phyloP scores from a whole-genome alignment of 2,888 invertebrate species.

The Belgica antarctica region DNA sequence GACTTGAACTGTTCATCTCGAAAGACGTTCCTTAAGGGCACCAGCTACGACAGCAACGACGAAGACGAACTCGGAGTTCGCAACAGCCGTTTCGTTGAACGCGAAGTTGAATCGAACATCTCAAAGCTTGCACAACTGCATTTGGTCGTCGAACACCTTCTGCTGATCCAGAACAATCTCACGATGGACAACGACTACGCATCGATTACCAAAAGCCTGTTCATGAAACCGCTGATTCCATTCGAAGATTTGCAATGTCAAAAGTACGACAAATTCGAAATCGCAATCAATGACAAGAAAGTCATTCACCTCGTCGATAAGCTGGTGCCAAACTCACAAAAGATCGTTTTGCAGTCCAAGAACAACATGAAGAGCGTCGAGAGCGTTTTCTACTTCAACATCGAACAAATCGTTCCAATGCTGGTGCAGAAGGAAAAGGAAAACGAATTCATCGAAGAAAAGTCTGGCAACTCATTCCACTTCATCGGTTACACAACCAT shows the following conservation, averaged over 20 bases:
- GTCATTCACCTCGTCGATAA: constrained; percentile 47
- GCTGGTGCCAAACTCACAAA: constrained; percentile 49
- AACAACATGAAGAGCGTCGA: constrained; percentile 50
- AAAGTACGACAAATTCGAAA: constrained; percentile 51
- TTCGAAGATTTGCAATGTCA: constrained; percentile 46
- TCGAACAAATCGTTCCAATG: constrained; percentile 53
- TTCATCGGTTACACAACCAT: constrained; percentile 4
- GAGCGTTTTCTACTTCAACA: constrained; percentile 51
- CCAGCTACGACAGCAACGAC: constrained; percentile 25
- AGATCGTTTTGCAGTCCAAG: constrained; percentile 50
- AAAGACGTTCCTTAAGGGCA: constrained; percentile 16
- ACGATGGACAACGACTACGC: constrained; percentile 51
- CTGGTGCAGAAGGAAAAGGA: constrained; percentile 46
- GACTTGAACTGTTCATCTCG: constrained; percentile 45
- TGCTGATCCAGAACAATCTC: constrained; percentile 52
- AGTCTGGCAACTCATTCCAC: constrained; percentile 19
- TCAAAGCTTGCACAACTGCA: constrained; percentile 52
- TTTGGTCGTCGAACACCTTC: constrained; percentile 52
- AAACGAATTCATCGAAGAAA: background rate
- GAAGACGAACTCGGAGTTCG: constrained; percentile 49
- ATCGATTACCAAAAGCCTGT: constrained; percentile 50
- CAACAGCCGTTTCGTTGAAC: constrained; percentile 52
- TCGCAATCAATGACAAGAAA: constrained; percentile 50
- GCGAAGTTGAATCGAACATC: constrained; percentile 49
- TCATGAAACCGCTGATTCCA: constrained; percentile 48